Evolutionary conservation across 2,888 invertebrate species (phyloP), one percentile per base, ranked within the genome.

Genomic region (Lycia hirtaria): DNA sequence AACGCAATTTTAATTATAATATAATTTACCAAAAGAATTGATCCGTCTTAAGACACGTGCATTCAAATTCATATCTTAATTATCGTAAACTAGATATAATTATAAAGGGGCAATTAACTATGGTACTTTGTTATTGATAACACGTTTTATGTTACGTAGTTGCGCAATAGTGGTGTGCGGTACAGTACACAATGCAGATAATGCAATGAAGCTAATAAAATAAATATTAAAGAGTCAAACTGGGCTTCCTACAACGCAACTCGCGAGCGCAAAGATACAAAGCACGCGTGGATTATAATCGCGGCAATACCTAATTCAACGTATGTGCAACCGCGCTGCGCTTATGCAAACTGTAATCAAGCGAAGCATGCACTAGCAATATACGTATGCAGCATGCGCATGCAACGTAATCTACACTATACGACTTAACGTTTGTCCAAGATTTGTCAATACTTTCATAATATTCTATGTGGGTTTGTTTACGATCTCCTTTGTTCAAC

Each of bases 261-360:
- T 43, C 41, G 33, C 15, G 70, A 76, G 72, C 76, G 76, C 79
- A 79, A 84, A 83, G 80, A 83, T 83, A 83, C 79, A 69, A 72
- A 62, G 81, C 87, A 86, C 84, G 86, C 85, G 84, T 81, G 84
- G 84, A 84, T 86, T 86, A 85, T 84, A 87, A 88, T 86, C 83
- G 76, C 76, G 63, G 60, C 76, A 77, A 79, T 79, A 82, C 81
- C 81, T 81, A 82, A 79, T 76, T 70, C 68, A 72, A 67, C 68
- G 86, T 86, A 87, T 87, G 85, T 87, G 88, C 87, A 89, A 90
- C 78, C 47, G 69, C 67, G 15, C 15, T 7, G 35, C 48, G 74
- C 80, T 83, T 86, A 87, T 84, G 88, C 87, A 87, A 87, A 83
- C 85, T 83, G 86, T 83, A 85, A 84, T 84, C 81, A 84, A 80